Evolutionary conservation across 2,113 vertebrate genomes (phyloP).

Genomic region (Todiramphus saurophagus): DNA sequence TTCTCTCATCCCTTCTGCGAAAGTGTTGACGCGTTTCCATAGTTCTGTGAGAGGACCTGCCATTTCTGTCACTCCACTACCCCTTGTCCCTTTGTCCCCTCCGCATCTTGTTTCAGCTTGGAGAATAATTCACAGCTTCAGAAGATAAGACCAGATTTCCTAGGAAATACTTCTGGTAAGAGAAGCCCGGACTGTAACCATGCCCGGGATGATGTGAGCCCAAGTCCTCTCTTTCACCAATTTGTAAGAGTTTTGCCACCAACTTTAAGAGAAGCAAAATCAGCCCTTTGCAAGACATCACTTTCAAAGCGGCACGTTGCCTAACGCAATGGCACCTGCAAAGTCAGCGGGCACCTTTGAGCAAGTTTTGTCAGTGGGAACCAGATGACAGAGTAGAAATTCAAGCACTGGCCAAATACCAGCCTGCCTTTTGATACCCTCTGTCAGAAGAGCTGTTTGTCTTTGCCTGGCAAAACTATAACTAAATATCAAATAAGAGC

Average conservation of each 20-base stretch:
- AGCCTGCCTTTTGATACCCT: not conserved
- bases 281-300: not conserved
- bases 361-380: not conserved
- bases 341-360: not conserved
- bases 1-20: constrained; percentile 60
- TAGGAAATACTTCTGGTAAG: constrained; percentile 14
- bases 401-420: not conserved
- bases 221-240: not conserved
- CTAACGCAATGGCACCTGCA: not conserved
- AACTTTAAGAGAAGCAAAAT: not conserved
- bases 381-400: not conserved
- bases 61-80: constrained; percentile 55
- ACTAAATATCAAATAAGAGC: not conserved
- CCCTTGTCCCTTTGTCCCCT: constrained; percentile 48
- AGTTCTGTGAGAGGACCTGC: constrained; percentile 54
- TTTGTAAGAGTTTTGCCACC: not conserved
- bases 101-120: constrained; percentile 51
- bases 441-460: not conserved
- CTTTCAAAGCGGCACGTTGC: not conserved
- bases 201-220: not conserved
- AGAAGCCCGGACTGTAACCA: not conserved
- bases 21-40: constrained; percentile 56
- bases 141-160: constrained; percentile 50
- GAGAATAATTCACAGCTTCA: constrained; percentile 41
- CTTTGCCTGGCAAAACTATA: not conserved